Base-by-base conservation (phyloP, 2,888 invertebrate species). In the Strigamia maritima region DNA sequence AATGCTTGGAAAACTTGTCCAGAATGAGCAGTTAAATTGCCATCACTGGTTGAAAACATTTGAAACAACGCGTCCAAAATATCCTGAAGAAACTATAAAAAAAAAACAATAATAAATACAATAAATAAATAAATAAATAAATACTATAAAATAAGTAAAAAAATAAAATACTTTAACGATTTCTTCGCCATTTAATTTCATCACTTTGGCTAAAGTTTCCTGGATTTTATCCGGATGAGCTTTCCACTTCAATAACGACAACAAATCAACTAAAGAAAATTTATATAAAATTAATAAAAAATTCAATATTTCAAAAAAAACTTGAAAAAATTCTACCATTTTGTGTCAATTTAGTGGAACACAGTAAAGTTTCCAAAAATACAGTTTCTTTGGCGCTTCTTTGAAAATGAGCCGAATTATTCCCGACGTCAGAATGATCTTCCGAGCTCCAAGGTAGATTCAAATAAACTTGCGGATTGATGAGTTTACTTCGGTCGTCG, bases 281-380 rank as follows among this genome's bases (percentile, higher is more conserved):
- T n/a, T n/a, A n/a, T n/a, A n/a, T n/a, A n/a, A n/a, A n/a, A n/a
- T n/a, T n/a, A n/a, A n/a, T n/a, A n/a, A n/a, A n/a, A n/a, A n/a
- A n/a, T n/a, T n/a, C n/a, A n/a, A n/a, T n/a, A n/a, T n/a, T n/a
- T 87, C 78, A 79, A 77, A n/a, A 35, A 76, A 76, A 28, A 28
- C 4, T 31, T 40, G 4, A 80, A 1, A 54, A 79, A 79, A 19
- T 83, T 74, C 81, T 86, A 93, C 94, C 93, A 85, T 97, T 97
- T 87, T 97, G 97, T 0, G 98, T 97, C 10, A 97, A 88, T 86
- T 98, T 98, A n/a, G 97, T 97, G 26, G 97, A 97, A 86, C 96
- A 97, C 28, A 98, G 88, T 60, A 94, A 86, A 0, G 97, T 95
- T 83, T 90, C 91, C 12, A 97, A 90, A 65, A 90, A 90, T 80